Percentiles rank a stretch among this genome's conserved stretches.
phyloP scores from a whole-genome alignment of 2,113 vertebrate genomes.

The Sinosuthora webbiana region DNA sequence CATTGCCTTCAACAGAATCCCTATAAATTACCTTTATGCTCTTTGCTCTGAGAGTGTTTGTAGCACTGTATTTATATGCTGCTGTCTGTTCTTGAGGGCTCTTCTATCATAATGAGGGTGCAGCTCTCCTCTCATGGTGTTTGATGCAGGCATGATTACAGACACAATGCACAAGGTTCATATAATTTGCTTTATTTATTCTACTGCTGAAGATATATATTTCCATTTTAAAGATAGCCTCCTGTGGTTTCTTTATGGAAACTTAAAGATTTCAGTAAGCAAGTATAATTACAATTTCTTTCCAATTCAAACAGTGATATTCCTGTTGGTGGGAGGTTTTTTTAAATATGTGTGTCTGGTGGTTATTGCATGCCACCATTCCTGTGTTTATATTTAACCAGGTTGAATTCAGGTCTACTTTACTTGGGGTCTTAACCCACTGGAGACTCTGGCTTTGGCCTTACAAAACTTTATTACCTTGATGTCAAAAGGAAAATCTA shows the following conservation, averaged over 20 bases:
- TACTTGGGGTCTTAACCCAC: not conserved
- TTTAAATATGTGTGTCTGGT: rapidly evolving
- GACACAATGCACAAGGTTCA: not conserved
- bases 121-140: not conserved
- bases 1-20: not conserved
- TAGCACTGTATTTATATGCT: not conserved
- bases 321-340: not conserved
- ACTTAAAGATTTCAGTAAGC: not conserved
- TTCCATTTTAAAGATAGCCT: not conserved
- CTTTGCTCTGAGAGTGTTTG: not conserved
- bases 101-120: not conserved
- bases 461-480: not conserved
- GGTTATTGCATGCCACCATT: not conserved
- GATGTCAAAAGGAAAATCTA: not conserved
- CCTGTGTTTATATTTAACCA: not conserved
- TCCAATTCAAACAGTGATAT: not conserved
- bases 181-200: not conserved
- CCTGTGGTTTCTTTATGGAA: not conserved
- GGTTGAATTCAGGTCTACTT: not conserved
- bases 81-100: not conserved
- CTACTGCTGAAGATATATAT: not conserved
- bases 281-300: not conserved
- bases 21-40: not conserved
- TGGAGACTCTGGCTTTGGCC: not conserved
- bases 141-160: not conserved